Percentiles rank a stretch among this genome's conserved stretches.
Evolutionary conservation across 1,140 invertebrate species (phyloP).

Genomic region (Coelopa frigida): DNA sequence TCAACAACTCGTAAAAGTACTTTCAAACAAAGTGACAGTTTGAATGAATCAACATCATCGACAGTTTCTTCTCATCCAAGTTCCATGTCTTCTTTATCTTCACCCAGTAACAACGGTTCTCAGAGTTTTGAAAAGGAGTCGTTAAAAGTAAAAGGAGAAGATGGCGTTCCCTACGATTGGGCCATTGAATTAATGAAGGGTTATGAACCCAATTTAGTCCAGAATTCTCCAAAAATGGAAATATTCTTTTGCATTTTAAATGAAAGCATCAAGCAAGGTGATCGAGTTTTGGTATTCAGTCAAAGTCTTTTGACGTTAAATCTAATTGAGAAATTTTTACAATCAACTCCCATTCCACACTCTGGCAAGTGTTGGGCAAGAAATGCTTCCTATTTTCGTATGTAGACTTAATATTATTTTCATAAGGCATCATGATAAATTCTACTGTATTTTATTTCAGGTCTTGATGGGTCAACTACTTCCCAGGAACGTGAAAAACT

Average conservation of each 20-base stretch:
- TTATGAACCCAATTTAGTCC: slow-evolving; percentile 81
- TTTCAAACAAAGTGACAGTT: too few species aligned
- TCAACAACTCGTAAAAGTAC: too few species aligned
- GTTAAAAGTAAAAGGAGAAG: slow-evolving; percentile 47
- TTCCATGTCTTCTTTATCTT: too few species aligned
- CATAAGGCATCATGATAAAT: not conserved
- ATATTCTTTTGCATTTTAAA: slow-evolving; percentile 89
- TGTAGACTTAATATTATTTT: slow-evolving; percentile 46
- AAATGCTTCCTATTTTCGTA: slow-evolving; percentile 87
- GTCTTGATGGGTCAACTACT: slow-evolving; percentile 90
- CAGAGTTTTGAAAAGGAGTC: slow-evolving; percentile 22
- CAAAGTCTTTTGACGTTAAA: slow-evolving; percentile 94
- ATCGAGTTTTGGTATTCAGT: slow-evolving; percentile 93
- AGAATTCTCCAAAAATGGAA: slow-evolving; percentile 93
- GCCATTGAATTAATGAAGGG: slow-evolving; percentile 78
- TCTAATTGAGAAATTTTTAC: slow-evolving; percentile 93
- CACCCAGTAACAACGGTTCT: too few species aligned
- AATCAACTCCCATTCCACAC: slow-evolving; percentile 69
- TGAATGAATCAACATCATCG: too few species aligned
- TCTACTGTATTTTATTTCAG: slow-evolving; percentile 37
- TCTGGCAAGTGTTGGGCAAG: slow-evolving; percentile 70
- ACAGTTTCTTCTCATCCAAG: too few species aligned
- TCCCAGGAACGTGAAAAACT: slow-evolving; percentile 90
- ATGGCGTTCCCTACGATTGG: slow-evolving; percentile 79
- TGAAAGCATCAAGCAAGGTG: slow-evolving; percentile 77